These are phyloP conservation scores for Paralichthys olivaceus DNA, from an alignment of 2,113 vertebrate genomes.

Conservation along the genomic window DNA sequence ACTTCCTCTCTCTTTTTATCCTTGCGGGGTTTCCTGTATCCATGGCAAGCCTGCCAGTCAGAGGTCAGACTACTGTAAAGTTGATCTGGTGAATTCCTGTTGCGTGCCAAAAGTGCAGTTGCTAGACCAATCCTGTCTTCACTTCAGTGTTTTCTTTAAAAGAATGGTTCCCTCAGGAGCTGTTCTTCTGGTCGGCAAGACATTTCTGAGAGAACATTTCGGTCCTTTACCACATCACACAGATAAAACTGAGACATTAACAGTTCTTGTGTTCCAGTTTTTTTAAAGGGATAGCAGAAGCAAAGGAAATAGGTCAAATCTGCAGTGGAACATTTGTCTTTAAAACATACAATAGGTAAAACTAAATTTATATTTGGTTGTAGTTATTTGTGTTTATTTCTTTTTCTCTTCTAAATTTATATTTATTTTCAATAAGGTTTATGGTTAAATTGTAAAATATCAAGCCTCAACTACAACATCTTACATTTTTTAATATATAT, in stretches of 20 bases:
- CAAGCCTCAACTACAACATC: too few relatives aligned
- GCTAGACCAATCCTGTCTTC: slow-evolving; percentile 37
- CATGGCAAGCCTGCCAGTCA: slow-evolving; percentile 32
- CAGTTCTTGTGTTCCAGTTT: slow-evolving; percentile 14
- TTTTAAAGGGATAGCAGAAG: slow-evolving; percentile 33
- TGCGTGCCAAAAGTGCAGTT: slow-evolving; percentile 37
- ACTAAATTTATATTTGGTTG: background rate
- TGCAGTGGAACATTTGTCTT: background rate
- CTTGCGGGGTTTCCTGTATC: slow-evolving; percentile 70
- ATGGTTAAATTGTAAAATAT: too few relatives aligned
- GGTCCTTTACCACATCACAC: slow-evolving; percentile 31
- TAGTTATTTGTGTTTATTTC: too few relatives aligned
- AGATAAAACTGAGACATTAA: slow-evolving; percentile 40
- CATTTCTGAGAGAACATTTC: slow-evolving; percentile 33
- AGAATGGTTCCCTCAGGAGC: slow-evolving; percentile 27
- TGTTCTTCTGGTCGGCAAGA: background rate
- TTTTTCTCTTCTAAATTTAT: too few relatives aligned
- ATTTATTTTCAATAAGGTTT: too few relatives aligned
- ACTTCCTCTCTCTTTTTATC: slow-evolving; percentile 70
- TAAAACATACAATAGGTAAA: background rate
- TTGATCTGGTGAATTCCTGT: slow-evolving; percentile 42
- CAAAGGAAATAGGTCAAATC: slow-evolving; percentile 28
- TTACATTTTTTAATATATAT: too few relatives aligned
- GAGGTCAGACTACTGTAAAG: slow-evolving; percentile 64
- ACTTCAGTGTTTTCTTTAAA: slow-evolving; percentile 14